These are phyloP conservation scores for Sycophila texana DNA, from an alignment of 2,888 invertebrate genomes.

Conservation along the genomic window DNA sequence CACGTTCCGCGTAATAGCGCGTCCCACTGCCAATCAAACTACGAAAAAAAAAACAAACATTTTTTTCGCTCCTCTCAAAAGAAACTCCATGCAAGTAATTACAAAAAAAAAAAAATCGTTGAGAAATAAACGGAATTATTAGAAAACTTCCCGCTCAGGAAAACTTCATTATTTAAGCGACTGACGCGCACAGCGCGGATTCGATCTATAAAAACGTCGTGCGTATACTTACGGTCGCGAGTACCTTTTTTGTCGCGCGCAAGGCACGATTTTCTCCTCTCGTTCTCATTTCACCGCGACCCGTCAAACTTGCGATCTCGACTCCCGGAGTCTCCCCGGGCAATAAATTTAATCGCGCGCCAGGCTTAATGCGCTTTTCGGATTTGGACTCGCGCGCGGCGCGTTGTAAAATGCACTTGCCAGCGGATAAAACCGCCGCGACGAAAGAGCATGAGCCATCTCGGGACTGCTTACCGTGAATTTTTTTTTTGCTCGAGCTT, in stretches of 20 bases:
- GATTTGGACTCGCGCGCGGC: conserved; percentile 1
- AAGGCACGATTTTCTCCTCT: conserved; percentile 32
- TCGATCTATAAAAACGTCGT: background rate
- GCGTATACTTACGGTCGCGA: background rate
- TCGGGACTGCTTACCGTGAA: background rate
- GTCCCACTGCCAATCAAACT: no score
- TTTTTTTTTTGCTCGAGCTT: no score
- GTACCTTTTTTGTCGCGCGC: conserved; percentile 14
- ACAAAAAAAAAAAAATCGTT: no score
- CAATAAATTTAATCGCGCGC: conserved; percentile 37
- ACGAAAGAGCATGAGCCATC: background rate
- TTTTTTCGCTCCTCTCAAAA: no score
- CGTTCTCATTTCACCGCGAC: conserved; percentile 36
- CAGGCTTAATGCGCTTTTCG: conserved; percentile 38
- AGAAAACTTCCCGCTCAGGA: no score
- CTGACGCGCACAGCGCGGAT: background rate
- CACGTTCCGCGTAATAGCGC: no score
- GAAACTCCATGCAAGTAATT: no score
- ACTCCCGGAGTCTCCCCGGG: background rate
- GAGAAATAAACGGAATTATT: no score
- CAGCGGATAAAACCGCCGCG: background rate
- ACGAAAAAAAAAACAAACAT: no score
- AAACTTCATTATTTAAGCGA: no score
- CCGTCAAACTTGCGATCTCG: background rate
- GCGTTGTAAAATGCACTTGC: conserved; percentile 21